phyloP scores from a whole-genome alignment of 1,140 invertebrate species.

The Drosophila micromelanica region DNA sequence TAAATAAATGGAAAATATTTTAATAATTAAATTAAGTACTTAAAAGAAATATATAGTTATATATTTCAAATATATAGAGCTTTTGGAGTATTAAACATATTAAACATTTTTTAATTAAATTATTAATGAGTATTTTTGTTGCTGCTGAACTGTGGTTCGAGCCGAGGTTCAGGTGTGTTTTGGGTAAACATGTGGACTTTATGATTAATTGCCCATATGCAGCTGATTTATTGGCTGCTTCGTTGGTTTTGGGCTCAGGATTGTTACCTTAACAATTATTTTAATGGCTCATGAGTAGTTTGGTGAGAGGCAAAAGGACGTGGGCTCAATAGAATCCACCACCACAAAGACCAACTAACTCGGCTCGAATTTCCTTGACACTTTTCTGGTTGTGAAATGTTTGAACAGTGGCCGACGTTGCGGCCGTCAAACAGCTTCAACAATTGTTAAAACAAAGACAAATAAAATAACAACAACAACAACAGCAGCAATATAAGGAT shows the following conservation, averaged over 20 bases:
- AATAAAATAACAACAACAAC: slow-evolving; percentile 23
- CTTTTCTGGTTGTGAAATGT: slow-evolving; percentile 72
- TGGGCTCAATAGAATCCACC: neutral
- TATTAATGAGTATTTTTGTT: neutral
- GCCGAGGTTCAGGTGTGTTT: slow-evolving; percentile 60
- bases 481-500: slow-evolving; percentile 37
- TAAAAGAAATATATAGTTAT: no score
- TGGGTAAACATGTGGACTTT: slow-evolving; percentile 31
- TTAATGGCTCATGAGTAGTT: slow-evolving; percentile 53
- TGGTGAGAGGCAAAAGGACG: neutral
- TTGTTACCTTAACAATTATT: slow-evolving; percentile 56
- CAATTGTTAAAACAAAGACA: slow-evolving; percentile 59
- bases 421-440: slow-evolving; percentile 55
- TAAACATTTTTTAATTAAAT: neutral
- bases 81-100: no score
- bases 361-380: slow-evolving; percentile 26
- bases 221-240: slow-evolving; percentile 67
- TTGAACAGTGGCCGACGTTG: slow-evolving; percentile 66
- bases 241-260: slow-evolving; percentile 35
- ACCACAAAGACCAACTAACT: neutral
- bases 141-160: neutral
- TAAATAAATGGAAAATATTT: no score
- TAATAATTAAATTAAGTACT: no score
- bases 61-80: no score
- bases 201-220: slow-evolving; percentile 70